Evolutionary conservation across 2,888 invertebrate genomes (phyloP).

Genomic region (Drosophila meridionalis): DNA sequence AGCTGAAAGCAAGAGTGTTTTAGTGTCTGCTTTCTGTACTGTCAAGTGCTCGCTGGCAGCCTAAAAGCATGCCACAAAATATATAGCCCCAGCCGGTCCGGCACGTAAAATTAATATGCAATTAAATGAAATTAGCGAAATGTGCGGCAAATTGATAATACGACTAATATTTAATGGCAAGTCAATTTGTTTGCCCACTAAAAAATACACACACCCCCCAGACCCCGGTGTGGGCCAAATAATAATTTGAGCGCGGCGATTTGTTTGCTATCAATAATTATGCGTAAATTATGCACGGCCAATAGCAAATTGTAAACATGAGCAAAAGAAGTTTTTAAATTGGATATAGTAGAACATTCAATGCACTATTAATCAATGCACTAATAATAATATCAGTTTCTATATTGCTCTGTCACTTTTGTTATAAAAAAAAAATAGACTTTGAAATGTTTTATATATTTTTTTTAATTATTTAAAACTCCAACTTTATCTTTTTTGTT

Average conservation of each 20-base stretch:
- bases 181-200: slow-evolving; percentile 62
- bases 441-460: too few relatives aligned
- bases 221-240: slow-evolving; percentile 21
- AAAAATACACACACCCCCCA: slow-evolving; percentile 20
- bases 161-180: slow-evolving; percentile 66
- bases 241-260: slow-evolving; percentile 34
- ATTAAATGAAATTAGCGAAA: slow-evolving; percentile 72
- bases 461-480: too few relatives aligned
- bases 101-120: slow-evolving; percentile 71
- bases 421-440: rapidly evolving
- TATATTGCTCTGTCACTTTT: neutral
- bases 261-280: slow-evolving; percentile 69
- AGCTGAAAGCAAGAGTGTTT: slow-evolving; percentile 75
- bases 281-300: slow-evolving; percentile 68
- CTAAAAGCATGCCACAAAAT: slow-evolving; percentile 64
- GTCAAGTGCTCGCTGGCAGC: slow-evolving; percentile 56
- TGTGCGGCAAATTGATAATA: slow-evolving; percentile 68
- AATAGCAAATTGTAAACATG: slow-evolving; percentile 52
- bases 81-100: slow-evolving; percentile 24
- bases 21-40: slow-evolving; percentile 53
- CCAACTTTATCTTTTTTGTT: neutral
- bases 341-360: neutral
- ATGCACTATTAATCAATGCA: slow-evolving; percentile 15
- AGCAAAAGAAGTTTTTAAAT: neutral
- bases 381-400: neutral